phyloP scores from a whole-genome alignment of 2,888 invertebrate species.

The Mythimna ferrago region DNA sequence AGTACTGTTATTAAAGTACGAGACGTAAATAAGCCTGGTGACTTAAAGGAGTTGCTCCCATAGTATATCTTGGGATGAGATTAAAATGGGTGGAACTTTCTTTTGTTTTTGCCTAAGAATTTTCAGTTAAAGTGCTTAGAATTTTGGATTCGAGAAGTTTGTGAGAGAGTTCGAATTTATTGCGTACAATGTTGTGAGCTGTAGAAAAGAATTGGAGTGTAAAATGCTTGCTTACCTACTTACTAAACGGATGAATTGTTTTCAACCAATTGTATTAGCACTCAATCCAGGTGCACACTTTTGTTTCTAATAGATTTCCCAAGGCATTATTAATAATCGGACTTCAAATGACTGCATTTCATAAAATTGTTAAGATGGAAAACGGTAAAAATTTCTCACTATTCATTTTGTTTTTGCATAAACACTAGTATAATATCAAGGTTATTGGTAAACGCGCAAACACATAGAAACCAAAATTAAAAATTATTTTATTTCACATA shows the following conservation, averaged over 20 bases:
- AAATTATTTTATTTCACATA: no score
- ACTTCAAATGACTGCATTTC: no score
- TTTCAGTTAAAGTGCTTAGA: conserved; percentile 37
- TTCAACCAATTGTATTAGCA: no score
- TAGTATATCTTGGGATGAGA: conserved; percentile 57
- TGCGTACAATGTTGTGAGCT: conserved; percentile 13
- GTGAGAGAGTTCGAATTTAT: conserved; percentile 26
- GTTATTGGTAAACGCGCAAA: no score
- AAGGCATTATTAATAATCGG: neutral
- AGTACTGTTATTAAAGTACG: conserved; percentile 75
- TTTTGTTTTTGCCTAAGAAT: conserved; percentile 56
- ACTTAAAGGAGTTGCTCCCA: conserved; percentile 52
- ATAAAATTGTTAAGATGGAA: no score
- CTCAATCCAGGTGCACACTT: no score
- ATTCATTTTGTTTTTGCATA: no score
- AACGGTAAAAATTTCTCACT: no score
- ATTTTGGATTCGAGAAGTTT: conserved; percentile 35
- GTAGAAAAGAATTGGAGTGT: conserved; percentile 24
- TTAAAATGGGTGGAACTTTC: conserved; percentile 60
- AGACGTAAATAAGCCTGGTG: conserved; percentile 72
- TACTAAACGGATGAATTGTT: neutral
- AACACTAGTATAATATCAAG: no score
- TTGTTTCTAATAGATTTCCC: neutral
- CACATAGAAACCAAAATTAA: no score
- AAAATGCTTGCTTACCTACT: neutral